Evolutionary conservation across 2,797 vertebrate species (phyloP).

Genomic region (Galaxias olidus): DNA sequence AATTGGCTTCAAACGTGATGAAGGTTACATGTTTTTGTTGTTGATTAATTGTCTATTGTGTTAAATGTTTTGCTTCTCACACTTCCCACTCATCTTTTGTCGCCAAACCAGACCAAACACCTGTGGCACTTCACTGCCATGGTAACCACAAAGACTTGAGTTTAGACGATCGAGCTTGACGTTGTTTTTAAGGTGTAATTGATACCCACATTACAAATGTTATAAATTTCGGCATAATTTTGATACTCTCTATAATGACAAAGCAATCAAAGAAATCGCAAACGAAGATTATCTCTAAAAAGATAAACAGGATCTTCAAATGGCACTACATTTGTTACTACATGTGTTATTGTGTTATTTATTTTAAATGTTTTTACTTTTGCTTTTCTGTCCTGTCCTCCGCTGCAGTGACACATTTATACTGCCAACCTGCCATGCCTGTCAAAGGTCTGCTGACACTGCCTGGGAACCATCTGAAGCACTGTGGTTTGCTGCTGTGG

Average conservation of each 20-base stretch:
- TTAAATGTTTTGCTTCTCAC: slow-evolving; percentile 15
- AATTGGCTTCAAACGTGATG: not conserved
- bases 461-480: too few relatives aligned
- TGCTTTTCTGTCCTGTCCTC: too few relatives aligned
- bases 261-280: not conserved
- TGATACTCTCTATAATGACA: not conserved
- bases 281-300: not conserved
- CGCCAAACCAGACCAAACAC: slow-evolving; percentile 5
- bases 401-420: too few relatives aligned
- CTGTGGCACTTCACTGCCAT: slow-evolving; percentile 24
- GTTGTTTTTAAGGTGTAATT: too few relatives aligned
- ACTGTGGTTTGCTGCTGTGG: too few relatives aligned
- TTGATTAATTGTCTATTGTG: not conserved
- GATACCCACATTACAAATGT: not conserved
- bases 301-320: too few relatives aligned
- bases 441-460: too few relatives aligned
- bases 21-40: not conserved
- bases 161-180: not conserved
- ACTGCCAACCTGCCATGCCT: too few relatives aligned
- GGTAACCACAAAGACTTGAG: slow-evolving; percentile 21
- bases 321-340: too few relatives aligned
- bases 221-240: not conserved
- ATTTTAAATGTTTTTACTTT: too few relatives aligned
- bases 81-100: slow-evolving; percentile 20
- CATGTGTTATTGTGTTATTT: too few relatives aligned